Conservation (phyloP, 2,797 vertebrate genomes). For the Zalophus californianus region DNA sequence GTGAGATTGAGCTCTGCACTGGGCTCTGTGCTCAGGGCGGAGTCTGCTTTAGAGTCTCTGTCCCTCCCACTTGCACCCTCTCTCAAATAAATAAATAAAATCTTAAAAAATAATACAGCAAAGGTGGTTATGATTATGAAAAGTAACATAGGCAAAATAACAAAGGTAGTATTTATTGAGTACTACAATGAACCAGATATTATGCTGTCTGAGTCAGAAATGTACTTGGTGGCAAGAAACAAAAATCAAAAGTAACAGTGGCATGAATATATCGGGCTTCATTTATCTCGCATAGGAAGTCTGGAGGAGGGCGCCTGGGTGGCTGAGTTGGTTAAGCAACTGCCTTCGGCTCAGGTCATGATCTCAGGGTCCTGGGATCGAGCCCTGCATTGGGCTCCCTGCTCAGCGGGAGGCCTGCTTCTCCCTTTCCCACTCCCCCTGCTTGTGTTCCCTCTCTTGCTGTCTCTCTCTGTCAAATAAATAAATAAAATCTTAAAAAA, state of each 20-base stretch:
- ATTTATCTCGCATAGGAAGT: slow-evolving; percentile 11
- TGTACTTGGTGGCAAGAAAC: background rate
- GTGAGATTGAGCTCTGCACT: background rate
- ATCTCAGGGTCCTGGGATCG: too few relatives aligned
- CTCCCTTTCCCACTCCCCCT: too few relatives aligned
- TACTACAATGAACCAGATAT: background rate
- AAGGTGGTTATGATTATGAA: slow-evolving; percentile 31
- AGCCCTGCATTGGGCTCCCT: too few relatives aligned
- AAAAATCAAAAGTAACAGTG: slow-evolving; percentile 36
- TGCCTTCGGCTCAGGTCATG: too few relatives aligned
- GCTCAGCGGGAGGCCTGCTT: too few relatives aligned
- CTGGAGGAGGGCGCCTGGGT: background rate
- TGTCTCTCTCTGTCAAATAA: too few relatives aligned
- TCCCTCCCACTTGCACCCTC: background rate
- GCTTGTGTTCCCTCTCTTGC: too few relatives aligned
- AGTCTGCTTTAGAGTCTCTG: background rate
- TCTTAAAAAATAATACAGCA: background rate
- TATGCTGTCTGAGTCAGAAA: background rate
- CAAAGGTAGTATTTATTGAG: slow-evolving; percentile 27
- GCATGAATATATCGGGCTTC: background rate
- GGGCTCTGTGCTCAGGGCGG: background rate
- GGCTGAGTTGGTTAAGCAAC: too few relatives aligned
- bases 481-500: too few relatives aligned
- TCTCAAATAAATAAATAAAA: background rate
- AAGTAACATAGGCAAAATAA: slow-evolving; percentile 19